These are phyloP conservation scores for Genyomyrus donnyi DNA, from an alignment of 2,113 vertebrate species.

Conservation along the genomic window DNA sequence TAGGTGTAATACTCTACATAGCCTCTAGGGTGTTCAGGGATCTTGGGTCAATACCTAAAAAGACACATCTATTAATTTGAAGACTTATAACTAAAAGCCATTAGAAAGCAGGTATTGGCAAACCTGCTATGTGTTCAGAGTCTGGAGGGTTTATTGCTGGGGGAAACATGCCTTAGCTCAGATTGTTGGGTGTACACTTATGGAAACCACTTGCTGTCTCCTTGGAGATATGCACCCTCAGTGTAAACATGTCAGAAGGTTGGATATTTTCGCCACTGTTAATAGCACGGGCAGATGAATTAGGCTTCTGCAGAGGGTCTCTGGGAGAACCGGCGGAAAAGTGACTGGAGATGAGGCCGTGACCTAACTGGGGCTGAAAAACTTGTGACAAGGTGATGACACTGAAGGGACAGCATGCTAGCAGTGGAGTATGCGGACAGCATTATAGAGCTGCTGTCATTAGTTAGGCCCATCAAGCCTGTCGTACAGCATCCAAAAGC, in stretches of 20 bases:
- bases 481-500: background rate
- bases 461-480: background rate
- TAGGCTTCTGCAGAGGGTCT: background rate
- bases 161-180: background rate
- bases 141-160: background rate
- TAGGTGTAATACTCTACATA: background rate
- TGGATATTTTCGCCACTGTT: background rate
- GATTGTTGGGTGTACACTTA: background rate
- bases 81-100: background rate
- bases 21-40: background rate
- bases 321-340: background rate
- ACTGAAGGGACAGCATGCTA: background rate
- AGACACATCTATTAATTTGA: background rate
- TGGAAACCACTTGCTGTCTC: background rate
- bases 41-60: background rate
- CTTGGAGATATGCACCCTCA: background rate
- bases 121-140: background rate
- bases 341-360: background rate
- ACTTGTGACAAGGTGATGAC: background rate
- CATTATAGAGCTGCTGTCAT: background rate
- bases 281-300: background rate
- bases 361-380: background rate
- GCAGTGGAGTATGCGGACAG: background rate
- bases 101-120: background rate
- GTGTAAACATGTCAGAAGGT: background rate